phyloP scores from a whole-genome alignment of 2,113 vertebrate genomes.

The Pica pica region DNA sequence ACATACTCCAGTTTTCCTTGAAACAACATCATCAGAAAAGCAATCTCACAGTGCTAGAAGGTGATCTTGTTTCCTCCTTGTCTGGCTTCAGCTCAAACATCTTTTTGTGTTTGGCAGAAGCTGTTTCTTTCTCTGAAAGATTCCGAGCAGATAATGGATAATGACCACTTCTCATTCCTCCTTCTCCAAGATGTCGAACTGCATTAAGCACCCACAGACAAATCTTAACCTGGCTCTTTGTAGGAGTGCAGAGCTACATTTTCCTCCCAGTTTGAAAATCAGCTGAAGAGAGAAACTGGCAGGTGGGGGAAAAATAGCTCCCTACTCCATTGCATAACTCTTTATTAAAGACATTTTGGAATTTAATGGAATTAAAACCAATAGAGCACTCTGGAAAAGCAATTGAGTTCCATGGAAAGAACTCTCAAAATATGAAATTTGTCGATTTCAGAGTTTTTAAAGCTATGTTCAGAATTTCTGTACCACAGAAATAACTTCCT shows the following conservation, averaged over 20 bases:
- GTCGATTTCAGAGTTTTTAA: not conserved
- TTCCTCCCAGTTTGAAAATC: conserved; percentile 43
- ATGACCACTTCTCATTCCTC: conserved; percentile 75
- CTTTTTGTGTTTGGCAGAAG: conserved; percentile 66
- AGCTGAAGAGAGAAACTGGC: conserved; percentile 15
- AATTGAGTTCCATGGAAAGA: not conserved
- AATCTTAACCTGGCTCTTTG: conserved; percentile 61
- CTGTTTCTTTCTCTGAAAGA: conserved; percentile 70
- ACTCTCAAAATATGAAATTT: not conserved
- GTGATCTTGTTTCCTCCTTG: conserved; percentile 70
- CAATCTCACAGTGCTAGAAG: conserved; percentile 35
- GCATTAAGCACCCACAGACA: conserved; percentile 69
- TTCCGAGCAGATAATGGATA: conserved; percentile 78
- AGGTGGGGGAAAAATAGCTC: not conserved
- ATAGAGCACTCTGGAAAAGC: not conserved
- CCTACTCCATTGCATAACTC: not conserved
- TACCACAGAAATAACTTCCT: not conserved
- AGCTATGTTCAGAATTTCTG: not conserved
- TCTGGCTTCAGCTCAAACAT: conserved; percentile 71
- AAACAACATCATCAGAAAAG: conserved; percentile 56
- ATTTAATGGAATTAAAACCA: not conserved
- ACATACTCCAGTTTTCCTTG: conserved; percentile 46
- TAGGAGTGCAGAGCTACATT: conserved; percentile 50
- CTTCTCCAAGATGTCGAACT: conserved; percentile 72
- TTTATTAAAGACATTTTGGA: not conserved